Conservation (phyloP, 2,113 vertebrate genomes). For the Nanorana parkeri region DNA sequence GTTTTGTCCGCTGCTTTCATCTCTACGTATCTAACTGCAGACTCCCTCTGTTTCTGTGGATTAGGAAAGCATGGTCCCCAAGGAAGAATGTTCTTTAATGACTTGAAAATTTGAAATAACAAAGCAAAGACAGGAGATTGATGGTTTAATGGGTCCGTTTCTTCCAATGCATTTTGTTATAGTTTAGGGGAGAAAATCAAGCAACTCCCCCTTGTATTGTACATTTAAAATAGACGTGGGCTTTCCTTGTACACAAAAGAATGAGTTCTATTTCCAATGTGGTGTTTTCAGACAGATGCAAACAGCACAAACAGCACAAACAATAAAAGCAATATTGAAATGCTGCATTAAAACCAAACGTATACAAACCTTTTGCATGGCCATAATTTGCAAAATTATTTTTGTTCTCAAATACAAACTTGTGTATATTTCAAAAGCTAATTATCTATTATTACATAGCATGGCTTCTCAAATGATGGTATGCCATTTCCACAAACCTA, state of each 20-base stretch:
- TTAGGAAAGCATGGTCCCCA: slow-evolving; percentile 50
- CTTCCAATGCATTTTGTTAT: slow-evolving; percentile 29
- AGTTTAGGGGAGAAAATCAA: slow-evolving; percentile 3
- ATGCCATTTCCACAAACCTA: not conserved
- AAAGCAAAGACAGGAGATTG: slow-evolving; percentile 45
- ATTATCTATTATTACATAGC: slow-evolving; percentile 19
- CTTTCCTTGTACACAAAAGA: slow-evolving; percentile 16
- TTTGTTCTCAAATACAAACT: slow-evolving; percentile 21
- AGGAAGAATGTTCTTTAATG: slow-evolving; percentile 56
- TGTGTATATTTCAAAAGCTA: slow-evolving; percentile 27
- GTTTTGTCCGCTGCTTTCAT: slow-evolving; percentile 53
- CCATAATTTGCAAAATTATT: slow-evolving; percentile 20
- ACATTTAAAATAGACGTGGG: slow-evolving; percentile 15
- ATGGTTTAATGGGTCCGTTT: slow-evolving; percentile 49
- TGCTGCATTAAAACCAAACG: not conserved
- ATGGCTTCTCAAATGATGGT: slow-evolving; percentile 30
- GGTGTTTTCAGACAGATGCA: slow-evolving; percentile 3
- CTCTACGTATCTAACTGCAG: slow-evolving; percentile 51
- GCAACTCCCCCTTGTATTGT: slow-evolving; percentile 26
- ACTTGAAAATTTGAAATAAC: slow-evolving; percentile 50
- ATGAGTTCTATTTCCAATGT: not conserved
- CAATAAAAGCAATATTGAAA: slow-evolving; percentile 24
- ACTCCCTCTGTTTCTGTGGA: slow-evolving; percentile 52
- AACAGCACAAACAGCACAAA: slow-evolving; percentile 9
- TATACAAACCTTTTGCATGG: slow-evolving; percentile 11